Base-by-base conservation (phyloP, 2,888 invertebrate species). In the Pteria penguin region DNA sequence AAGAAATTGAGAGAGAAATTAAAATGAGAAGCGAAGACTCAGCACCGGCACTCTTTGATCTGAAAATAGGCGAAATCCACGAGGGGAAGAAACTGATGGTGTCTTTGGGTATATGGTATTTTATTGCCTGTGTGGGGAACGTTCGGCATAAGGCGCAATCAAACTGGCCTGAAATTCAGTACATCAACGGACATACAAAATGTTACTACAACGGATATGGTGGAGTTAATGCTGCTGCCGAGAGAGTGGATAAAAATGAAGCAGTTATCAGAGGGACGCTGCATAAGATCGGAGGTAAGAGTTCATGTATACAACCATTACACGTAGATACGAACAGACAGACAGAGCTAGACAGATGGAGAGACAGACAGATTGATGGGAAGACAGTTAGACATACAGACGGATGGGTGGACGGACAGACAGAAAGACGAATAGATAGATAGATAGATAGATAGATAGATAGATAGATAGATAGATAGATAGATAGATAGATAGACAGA, bases 31-130 rank as follows among this genome's bases (percentile, higher is more conserved):
- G 18, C 14, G 26, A 58, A 58, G 58, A 8, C 11, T n/a, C 3
- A 8, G 8, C 57, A n/a, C 52, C 36, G 11, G 22, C 29, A 26
- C 26, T 22, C 2, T 61, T 61, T 3, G 31, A 33, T 14, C 18
- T 45, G 45, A 18, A 45, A 45, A 55, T 24, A 24, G 55, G 31
- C 5, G 68, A 27, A 0, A 36, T 68, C 1, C 26, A 8, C 14
- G 68, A 61, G 70, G 70, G 52, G 4, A 36, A 60, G 18, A 32
- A 61, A 4, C 27, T 70, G 60, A 45, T 45, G 8, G 33, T 70
- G 14, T 29, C 52, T 22, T 27, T 70, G 27, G 70, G 70, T 8
- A 60, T 70, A 11, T 70, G 70, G 70, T 70, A 60, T 27, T 70
- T 70, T 29, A 61, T 70, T 11, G 52, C 60, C 45, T 70, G 70